A percentile compares a stretch with the other conserved stretches of the same genome.
Conservation (phyloP, 1,140 invertebrate species). For the Musca domestica region DNA sequence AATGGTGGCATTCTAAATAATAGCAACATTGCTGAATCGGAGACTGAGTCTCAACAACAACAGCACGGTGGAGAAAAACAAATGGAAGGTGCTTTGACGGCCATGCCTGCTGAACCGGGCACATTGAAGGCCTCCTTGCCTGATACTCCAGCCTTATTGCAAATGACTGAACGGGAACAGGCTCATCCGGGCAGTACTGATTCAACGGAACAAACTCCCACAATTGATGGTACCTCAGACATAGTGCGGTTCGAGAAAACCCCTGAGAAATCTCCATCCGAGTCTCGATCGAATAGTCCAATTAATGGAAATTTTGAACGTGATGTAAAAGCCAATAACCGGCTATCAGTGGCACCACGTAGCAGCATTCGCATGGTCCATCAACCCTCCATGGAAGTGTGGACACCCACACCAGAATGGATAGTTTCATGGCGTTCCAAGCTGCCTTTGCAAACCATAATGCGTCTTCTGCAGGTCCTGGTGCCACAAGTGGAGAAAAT, state of each 20-base stretch:
- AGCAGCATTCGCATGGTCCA: slow-evolving; percentile 51
- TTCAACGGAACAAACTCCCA: slow-evolving; percentile 31
- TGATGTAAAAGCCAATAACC: slow-evolving; percentile 28
- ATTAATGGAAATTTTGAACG: slow-evolving; percentile 10
- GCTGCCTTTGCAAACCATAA: slow-evolving; percentile 96
- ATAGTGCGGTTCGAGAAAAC: slow-evolving; percentile 27
- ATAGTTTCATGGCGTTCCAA: slow-evolving; percentile 96
- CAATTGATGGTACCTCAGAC: slow-evolving; percentile 32
- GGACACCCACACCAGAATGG: slow-evolving; percentile 90
- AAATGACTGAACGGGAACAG: slow-evolving; percentile 93
- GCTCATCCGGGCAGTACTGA: slow-evolving; percentile 67
- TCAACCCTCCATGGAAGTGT: slow-evolving; percentile 52
- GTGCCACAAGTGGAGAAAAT: slow-evolving; percentile 99
- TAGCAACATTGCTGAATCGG: slow-evolving; percentile 33
- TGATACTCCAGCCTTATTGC: slow-evolving; percentile 74
- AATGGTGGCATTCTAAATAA: slow-evolving; percentile 30
- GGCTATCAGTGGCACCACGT: slow-evolving; percentile 50
- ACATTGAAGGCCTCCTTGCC: slow-evolving; percentile 87
- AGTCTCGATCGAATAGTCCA: slow-evolving; percentile 34
- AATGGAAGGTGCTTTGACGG: slow-evolving; percentile 84
- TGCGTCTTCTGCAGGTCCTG: slow-evolving; percentile 95
- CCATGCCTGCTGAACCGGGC: slow-evolving; percentile 84
- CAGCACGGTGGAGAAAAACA: slow-evolving; percentile 56
- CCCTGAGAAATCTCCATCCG: slow-evolving; percentile 28
- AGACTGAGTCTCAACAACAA: slow-evolving; percentile 44